Evolutionary conservation across 2,113 vertebrate species (phyloP), one percentile per base, ranked within the genome.

Genomic region (Phalacrocorax pelagicus): DNA sequence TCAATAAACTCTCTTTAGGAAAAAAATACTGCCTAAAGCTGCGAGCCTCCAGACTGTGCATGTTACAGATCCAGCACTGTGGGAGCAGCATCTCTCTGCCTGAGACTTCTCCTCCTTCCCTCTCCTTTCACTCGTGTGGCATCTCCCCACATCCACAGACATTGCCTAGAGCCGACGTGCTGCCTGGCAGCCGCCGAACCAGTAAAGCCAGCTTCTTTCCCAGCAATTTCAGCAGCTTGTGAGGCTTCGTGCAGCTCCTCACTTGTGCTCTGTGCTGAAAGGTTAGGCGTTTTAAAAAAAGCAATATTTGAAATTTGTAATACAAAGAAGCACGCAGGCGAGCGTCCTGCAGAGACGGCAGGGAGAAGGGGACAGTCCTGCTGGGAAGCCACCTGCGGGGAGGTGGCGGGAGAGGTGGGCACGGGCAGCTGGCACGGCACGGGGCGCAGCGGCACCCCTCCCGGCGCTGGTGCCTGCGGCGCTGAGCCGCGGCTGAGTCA

Each of bases 401-500:
- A 86, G 36, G 61, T 69, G 90, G 49, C 8, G 7, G 71, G 15
- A 85, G 94, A 47, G 80, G 72, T 81, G 67, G 78, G 80, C 91
- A 74, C 55, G 66, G 74, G 71, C 3, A 51, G 77, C 55, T 52
- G 82, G 86, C 70, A 3, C 61, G 8, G 71, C 36, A 29, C 18
- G 11, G 40, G 81, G 29, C 17, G 5, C 47, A 44, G 61, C 18
- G 15, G 47, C n/a, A 17, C 71, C 44, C 61, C 42, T 51, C n/a
- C n/a, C 20, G 73, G 62, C 8, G n/a, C 80, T 19, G 61, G 65
- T 4, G 75, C 63, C 94, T 65, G 85, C 26, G 46, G 85, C 20
- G 72, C 83, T 73, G 85, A 96, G 92, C 78, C 62, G 8, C 38
- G 57, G 86, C 94, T 97, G 96, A 97, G 87, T 95, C 95, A 96